A percentile compares a stretch with the other conserved stretches of the same genome.
Evolutionary conservation across 2,888 invertebrate genomes (phyloP).

Genomic region (Drosophila neutralis): DNA sequence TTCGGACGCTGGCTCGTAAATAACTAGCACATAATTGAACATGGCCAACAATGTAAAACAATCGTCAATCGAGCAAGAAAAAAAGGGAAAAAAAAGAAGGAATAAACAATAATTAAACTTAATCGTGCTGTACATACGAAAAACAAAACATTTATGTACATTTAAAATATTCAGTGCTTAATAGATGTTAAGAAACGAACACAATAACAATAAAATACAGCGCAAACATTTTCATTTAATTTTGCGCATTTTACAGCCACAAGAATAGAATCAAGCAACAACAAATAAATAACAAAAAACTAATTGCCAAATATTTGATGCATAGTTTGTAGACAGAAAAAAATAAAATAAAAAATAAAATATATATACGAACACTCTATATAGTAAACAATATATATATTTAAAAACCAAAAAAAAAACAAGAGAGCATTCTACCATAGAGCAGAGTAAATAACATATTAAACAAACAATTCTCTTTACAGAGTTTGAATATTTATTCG

Average conservation of each 20-base stretch:
- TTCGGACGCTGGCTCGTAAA: slow-evolving; percentile 55
- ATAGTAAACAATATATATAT: slow-evolving; percentile 23
- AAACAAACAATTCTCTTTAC: slow-evolving; percentile 66
- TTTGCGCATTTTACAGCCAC: slow-evolving; percentile 57
- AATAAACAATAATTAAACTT: slow-evolving; percentile 72
- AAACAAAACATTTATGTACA: slow-evolving; percentile 20
- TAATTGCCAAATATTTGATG: slow-evolving; percentile 77
- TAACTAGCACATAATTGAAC: slow-evolving; percentile 62
- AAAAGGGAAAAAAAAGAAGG: slow-evolving; percentile 12
- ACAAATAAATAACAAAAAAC: slow-evolving; percentile 54
- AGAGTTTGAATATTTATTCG: slow-evolving; percentile 67
- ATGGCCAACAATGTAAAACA: slow-evolving; percentile 47
- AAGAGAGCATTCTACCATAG: slow-evolving; percentile 41
- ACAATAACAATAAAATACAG: slow-evolving; percentile 28
- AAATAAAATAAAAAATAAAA: slow-evolving; percentile 13
- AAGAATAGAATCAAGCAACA: slow-evolving; percentile 33
- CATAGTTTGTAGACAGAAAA: slow-evolving; percentile 53
- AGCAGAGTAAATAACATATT: slow-evolving; percentile 55
- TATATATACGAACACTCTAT: slow-evolving; percentile 28
- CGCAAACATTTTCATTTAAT: slow-evolving; percentile 70
- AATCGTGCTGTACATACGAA: slow-evolving; percentile 64
- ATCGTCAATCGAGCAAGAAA: slow-evolving; percentile 35
- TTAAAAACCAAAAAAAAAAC: slow-evolving; percentile 24
- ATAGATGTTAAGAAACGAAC: slow-evolving; percentile 44
- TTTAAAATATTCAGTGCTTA: slow-evolving; percentile 41